Conservation (phyloP, 2,113 vertebrate genomes). For the Lathamus discolor region DNA sequence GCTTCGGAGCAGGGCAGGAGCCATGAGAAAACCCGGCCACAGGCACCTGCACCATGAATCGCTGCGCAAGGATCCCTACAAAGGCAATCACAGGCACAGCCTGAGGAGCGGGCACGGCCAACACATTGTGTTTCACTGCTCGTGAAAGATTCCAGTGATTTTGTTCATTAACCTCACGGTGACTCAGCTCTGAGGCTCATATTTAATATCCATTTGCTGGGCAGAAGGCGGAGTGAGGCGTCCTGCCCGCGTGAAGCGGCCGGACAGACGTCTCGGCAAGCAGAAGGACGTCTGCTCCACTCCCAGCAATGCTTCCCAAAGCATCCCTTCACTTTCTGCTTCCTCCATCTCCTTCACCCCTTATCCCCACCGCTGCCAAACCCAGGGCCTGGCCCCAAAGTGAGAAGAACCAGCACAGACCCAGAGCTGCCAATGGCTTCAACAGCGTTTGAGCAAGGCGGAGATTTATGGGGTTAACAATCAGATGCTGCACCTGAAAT, state of each 20-base stretch:
- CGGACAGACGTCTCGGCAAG: background rate
- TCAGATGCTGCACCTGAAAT: background rate
- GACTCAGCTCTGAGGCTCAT: slow-evolving; percentile 34
- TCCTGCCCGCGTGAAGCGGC: background rate
- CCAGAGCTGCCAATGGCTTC: background rate
- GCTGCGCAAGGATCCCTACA: background rate
- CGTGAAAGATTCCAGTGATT: background rate
- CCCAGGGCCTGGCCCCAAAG: rapidly evolving
- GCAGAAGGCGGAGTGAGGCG: background rate
- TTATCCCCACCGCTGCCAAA: background rate
- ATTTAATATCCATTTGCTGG: background rate
- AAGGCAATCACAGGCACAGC: background rate
- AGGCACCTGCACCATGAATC: background rate
- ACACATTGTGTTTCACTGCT: background rate
- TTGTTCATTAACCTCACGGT: background rate
- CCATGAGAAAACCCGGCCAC: background rate
- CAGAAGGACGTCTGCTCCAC: background rate
- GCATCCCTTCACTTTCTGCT: background rate
- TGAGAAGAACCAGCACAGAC: background rate
- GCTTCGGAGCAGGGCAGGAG: background rate
- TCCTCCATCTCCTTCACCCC: background rate
- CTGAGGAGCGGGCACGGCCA: background rate
- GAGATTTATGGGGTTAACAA: background rate
- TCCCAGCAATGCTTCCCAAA: background rate
- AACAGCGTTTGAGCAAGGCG: rapidly evolving